Evolutionary conservation across 2,113 vertebrate species (phyloP).

Genomic region (Lota lota): DNA sequence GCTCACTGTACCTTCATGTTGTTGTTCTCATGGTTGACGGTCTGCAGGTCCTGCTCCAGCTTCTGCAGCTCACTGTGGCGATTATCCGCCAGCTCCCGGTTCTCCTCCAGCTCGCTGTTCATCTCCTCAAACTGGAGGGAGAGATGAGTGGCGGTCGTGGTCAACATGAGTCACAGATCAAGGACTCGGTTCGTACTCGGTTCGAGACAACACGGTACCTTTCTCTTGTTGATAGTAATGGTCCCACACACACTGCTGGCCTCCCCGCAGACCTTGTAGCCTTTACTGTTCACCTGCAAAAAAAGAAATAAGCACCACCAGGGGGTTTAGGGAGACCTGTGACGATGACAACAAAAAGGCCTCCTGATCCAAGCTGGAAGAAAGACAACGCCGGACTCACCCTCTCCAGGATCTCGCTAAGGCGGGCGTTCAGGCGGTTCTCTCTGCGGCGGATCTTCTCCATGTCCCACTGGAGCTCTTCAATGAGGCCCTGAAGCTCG

Average conservation of each 20-base stretch:
- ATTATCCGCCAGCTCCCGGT: conserved; percentile 90
- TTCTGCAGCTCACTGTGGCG: conserved; percentile 88
- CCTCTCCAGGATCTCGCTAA: conserved; percentile 89
- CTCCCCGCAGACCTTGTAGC: conserved; percentile 94
- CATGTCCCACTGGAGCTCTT: conserved; percentile 96
- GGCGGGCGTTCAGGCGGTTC: conserved; percentile 88
- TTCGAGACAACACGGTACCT: conserved; percentile 68
- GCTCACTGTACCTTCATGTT: conserved; percentile 79
- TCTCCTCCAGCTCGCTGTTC: conserved; percentile 94
- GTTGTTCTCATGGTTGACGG: conserved; percentile 85
- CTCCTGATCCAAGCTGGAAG: neutral
- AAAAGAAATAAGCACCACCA: conserved; percentile 3
- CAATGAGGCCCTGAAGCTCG: conserved; percentile 88
- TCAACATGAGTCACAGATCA: neutral
- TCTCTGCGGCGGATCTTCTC: conserved; percentile 94
- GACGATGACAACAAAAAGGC: no score
- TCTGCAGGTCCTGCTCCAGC: conserved; percentile 87
- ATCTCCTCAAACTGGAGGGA: conserved; percentile 88
- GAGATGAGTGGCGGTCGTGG: neutral
- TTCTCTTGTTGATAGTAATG: conserved; percentile 94
- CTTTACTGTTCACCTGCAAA: conserved; percentile 93
- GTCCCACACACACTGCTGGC: conserved; percentile 95
- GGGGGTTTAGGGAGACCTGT: no score
- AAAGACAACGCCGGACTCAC: conserved; percentile 53
- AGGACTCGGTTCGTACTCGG: no score